Percentiles rank a stretch among this genome's conserved stretches.
Evolutionary conservation across 2,888 invertebrate genomes (phyloP).

Genomic region (Ormyrus rosae): DNA sequence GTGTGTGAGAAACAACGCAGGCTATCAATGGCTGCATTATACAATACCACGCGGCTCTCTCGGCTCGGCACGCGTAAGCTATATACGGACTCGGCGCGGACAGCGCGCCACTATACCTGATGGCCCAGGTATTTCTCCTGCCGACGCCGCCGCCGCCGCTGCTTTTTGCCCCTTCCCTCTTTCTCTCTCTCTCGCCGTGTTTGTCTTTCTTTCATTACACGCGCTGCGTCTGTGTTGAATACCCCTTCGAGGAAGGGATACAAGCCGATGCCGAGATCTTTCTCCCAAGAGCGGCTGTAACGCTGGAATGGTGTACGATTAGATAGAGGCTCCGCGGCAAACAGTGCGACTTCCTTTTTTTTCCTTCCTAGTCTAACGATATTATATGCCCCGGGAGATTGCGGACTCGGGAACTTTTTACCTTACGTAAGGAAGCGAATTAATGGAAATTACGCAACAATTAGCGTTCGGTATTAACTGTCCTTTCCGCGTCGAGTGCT

Average conservation of each 20-base stretch:
- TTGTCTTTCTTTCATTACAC: constrained; percentile 50
- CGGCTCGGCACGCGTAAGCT: constrained; percentile 43
- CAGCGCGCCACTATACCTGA: constrained; percentile 7
- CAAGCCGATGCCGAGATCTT: not conserved
- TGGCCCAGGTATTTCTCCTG: constrained; percentile 9
- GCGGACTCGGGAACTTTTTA: not conserved
- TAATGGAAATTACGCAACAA: too few species aligned
- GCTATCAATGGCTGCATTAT: constrained; percentile 75
- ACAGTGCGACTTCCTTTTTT: not conserved
- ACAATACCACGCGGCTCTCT: constrained; percentile 62
- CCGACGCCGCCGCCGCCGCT: not conserved
- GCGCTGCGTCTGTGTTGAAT: not conserved
- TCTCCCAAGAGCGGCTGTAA: constrained; percentile 1
- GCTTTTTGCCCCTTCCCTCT: not conserved
- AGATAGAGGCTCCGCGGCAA: constrained; percentile 2
- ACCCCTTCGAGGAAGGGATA: not conserved
- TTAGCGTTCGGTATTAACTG: too few species aligned
- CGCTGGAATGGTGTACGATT: constrained; percentile 10
- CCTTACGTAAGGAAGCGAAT: too few species aligned
- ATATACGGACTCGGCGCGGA: constrained; percentile 21
- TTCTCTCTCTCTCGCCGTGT: constrained; percentile 9
- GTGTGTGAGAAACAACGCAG: constrained; percentile 53
- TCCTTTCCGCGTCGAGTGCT: too few species aligned
- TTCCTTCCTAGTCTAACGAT: not conserved
- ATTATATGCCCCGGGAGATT: not conserved